Percentiles rank a stretch among this genome's conserved stretches.
Evolutionary conservation across 2,888 invertebrate species (phyloP).

Genomic region (Monochamus alternatus): DNA sequence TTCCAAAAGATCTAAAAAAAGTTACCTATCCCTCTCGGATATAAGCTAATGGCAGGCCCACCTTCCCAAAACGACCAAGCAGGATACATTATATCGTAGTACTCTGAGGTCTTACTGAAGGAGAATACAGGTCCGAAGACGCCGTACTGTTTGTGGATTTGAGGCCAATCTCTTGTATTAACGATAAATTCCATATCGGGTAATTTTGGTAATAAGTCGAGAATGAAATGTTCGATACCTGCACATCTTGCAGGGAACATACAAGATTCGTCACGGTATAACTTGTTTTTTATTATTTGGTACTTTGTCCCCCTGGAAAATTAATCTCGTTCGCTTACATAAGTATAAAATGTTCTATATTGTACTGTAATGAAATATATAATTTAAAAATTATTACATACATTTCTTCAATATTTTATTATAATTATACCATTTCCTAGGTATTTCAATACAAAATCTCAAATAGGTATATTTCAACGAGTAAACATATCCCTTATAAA

Average conservation of each 20-base stretch:
- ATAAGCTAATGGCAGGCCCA: slow-evolving; percentile 94
- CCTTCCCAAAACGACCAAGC: slow-evolving; percentile 99
- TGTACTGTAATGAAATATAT: too few species aligned
- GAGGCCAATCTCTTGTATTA: slow-evolving; percentile 96
- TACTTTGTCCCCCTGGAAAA: slow-evolving; percentile 81
- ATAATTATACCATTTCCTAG: too few species aligned
- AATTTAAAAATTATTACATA: too few species aligned
- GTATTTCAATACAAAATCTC: too few species aligned
- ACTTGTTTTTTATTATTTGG: slow-evolving; percentile 85
- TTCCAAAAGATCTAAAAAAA: neutral
- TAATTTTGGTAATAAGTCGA: slow-evolving; percentile 78
- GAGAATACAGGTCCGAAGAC: slow-evolving; percentile 89
- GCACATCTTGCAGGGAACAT: slow-evolving; percentile 94
- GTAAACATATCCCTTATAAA: too few species aligned
- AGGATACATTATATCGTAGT: slow-evolving; percentile 94
- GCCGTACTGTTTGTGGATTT: slow-evolving; percentile 79
- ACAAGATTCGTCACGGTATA: slow-evolving; percentile 89
- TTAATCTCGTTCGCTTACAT: too few species aligned
- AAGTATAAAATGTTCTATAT: too few species aligned
- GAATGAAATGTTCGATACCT: slow-evolving; percentile 92
- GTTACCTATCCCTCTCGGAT: slow-evolving; percentile 87
- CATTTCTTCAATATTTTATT: too few species aligned
- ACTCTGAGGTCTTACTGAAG: slow-evolving; percentile 92
- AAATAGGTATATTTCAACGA: too few species aligned
- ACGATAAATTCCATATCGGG: slow-evolving; percentile 90